Evolutionary conservation across 1,140 invertebrate genomes (phyloP).

Genomic region (Gonioctena quinquepunctata): DNA sequence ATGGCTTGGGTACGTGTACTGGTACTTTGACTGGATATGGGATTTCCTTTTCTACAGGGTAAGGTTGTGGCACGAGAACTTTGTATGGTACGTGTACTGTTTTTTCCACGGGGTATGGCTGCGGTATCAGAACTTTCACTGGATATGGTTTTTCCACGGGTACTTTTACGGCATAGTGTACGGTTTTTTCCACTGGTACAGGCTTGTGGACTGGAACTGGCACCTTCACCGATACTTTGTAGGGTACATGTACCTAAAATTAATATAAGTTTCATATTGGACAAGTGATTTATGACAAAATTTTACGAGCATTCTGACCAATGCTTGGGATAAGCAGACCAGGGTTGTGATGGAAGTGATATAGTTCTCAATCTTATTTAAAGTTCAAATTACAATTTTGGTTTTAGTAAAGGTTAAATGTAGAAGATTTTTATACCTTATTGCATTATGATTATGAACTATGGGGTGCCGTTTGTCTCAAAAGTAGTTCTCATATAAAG

Average conservation of each 20-base stretch:
- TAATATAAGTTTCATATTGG: too few relatives aligned
- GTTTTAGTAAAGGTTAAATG: too few relatives aligned
- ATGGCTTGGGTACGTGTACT: slow-evolving; percentile 64
- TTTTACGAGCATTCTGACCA: too few relatives aligned
- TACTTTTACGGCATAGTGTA: slow-evolving; percentile 73
- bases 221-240: slow-evolving; percentile 66
- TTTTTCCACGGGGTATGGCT: slow-evolving; percentile 71
- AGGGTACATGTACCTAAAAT: slow-evolving; percentile 59
- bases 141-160: slow-evolving; percentile 69
- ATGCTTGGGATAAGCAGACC: too few relatives aligned
- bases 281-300: too few relatives aligned
- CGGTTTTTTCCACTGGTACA: slow-evolving; percentile 72
- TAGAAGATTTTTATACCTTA: too few relatives aligned
- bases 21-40: slow-evolving; percentile 65
- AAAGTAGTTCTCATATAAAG: too few relatives aligned
- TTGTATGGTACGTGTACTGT: slow-evolving; percentile 67
- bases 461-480: too few relatives aligned
- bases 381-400: too few relatives aligned
- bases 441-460: too few relatives aligned
- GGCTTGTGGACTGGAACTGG: slow-evolving; percentile 69
- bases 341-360: too few relatives aligned
- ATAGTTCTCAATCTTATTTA: too few relatives aligned
- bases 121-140: slow-evolving; percentile 67
- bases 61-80: slow-evolving; percentile 65
- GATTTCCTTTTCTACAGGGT: slow-evolving; percentile 68